Conservation (phyloP, 2,797 vertebrate genomes). For the Liparis tanakae region DNA sequence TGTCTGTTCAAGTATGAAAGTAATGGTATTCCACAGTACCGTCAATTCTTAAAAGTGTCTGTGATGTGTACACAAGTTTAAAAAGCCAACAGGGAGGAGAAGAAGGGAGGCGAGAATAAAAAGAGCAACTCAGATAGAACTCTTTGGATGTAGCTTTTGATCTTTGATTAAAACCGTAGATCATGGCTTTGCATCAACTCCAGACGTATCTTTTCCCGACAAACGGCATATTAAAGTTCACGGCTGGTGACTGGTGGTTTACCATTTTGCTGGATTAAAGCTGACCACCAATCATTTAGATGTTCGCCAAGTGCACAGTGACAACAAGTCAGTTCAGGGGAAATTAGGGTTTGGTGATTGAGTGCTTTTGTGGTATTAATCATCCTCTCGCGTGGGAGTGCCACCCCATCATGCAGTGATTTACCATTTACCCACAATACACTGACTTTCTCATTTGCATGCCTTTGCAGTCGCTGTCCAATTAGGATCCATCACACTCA, state of each 20-base stretch:
- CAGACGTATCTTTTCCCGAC: slow-evolving; percentile 56
- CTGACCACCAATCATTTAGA: slow-evolving; percentile 70
- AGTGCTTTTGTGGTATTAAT: slow-evolving; percentile 70
- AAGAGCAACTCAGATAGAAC: slow-evolving; percentile 25
- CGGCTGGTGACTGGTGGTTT: slow-evolving; percentile 60
- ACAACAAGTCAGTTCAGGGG: slow-evolving; percentile 61
- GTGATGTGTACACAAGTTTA: neutral
- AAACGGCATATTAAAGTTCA: slow-evolving; percentile 61
- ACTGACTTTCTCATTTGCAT: slow-evolving; percentile 74
- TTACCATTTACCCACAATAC: slow-evolving; percentile 73
- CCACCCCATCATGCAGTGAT: slow-evolving; percentile 56
- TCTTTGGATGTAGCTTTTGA: slow-evolving; percentile 29
- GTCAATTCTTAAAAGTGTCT: neutral
- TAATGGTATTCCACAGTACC: neutral
- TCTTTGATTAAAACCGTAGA: slow-evolving; percentile 60
- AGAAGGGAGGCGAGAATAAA: slow-evolving; percentile 10
- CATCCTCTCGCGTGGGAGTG: slow-evolving; percentile 44
- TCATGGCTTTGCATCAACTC: slow-evolving; percentile 37
- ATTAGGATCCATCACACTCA: slow-evolving; percentile 74
- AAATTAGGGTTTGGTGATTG: slow-evolving; percentile 71
- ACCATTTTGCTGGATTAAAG: slow-evolving; percentile 60
- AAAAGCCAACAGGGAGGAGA: neutral
- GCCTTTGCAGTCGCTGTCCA: slow-evolving; percentile 70
- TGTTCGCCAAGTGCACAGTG: slow-evolving; percentile 48
- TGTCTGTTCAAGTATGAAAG: neutral